Evolutionary conservation across 2,888 invertebrate species (phyloP).

Genomic region (Mimas tiliae): DNA sequence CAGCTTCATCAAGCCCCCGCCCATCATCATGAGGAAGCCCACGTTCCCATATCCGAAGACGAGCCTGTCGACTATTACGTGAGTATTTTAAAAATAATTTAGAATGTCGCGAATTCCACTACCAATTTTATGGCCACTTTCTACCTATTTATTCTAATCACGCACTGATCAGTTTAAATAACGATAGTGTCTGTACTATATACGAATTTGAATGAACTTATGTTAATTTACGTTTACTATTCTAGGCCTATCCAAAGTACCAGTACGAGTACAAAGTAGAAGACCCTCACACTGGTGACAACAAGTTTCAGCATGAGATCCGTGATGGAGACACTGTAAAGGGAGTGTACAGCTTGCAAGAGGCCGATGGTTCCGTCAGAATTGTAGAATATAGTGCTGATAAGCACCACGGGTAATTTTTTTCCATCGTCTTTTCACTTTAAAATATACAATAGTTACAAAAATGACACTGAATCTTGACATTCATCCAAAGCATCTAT

Average conservation of each 20-base stretch:
- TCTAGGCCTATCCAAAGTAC: conserved; percentile 84
- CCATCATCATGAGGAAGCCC: conserved; percentile 48
- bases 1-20: conserved; percentile 45
- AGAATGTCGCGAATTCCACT: conserved; percentile 46
- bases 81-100: conserved; percentile 62
- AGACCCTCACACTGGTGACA: conserved; percentile 86
- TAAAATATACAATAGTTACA: not conserved
- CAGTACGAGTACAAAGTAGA: conserved; percentile 86
- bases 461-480: not conserved
- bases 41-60: conserved; percentile 60
- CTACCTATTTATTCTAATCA: conserved; percentile 65
- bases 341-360: conserved; percentile 86
- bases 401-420: conserved; percentile 80
- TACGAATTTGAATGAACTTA: conserved; percentile 34
- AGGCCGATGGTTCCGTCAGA: conserved; percentile 85
- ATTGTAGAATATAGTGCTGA: conserved; percentile 86
- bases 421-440: not conserved
- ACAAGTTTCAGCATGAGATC: conserved; percentile 85
- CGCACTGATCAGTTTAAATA: conserved; percentile 53
- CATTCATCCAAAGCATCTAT: too few species aligned
- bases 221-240: conserved; percentile 45
- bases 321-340: conserved; percentile 87
- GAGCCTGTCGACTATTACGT: conserved; percentile 79
- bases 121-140: conserved; percentile 64
- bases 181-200: conserved; percentile 34